Percentiles rank a stretch among this genome's conserved stretches.
These are phyloP conservation scores for Microcebus lehilahytsara DNA, from an alignment of 2,113 vertebrate species.

Conservation along the genomic window DNA sequence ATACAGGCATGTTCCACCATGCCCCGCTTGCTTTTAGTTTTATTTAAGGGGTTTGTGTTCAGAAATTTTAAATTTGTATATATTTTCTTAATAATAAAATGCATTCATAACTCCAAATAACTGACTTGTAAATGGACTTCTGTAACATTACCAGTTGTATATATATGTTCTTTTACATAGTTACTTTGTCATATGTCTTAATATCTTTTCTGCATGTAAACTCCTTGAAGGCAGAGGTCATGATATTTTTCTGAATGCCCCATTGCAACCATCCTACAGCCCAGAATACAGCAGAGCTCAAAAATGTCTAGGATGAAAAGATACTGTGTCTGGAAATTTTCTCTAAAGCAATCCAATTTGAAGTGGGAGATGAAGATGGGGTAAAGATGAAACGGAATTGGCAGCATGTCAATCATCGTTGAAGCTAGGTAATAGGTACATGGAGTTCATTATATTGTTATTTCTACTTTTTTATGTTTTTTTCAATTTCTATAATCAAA, in stretches of 20 bases:
- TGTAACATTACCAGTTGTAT: background rate
- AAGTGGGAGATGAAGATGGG: background rate
- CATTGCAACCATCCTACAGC: background rate
- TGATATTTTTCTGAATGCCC: background rate
- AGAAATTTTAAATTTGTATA: background rate
- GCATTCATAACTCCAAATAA: constrained; percentile 8
- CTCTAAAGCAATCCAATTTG: constrained; percentile 49
- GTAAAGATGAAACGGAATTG: constrained; percentile 28
- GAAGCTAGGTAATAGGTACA: background rate
- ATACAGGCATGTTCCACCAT: background rate
- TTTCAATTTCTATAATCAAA: constrained; percentile 50
- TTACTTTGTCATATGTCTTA: background rate
- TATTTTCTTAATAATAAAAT: constrained; percentile 18
- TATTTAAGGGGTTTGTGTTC: background rate
- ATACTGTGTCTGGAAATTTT: background rate
- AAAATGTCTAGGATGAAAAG: constrained; percentile 32
- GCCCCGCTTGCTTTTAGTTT: background rate
- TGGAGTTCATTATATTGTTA: constrained; percentile 40
- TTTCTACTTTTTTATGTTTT: constrained; percentile 41
- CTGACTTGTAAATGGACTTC: background rate
- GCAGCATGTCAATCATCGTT: constrained; percentile 18
- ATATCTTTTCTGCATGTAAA: background rate
- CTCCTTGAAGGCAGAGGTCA: constrained; percentile 6
- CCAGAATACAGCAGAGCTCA: background rate
- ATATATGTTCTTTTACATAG: background rate